Evolutionary conservation across 2,113 vertebrate genomes (phyloP), one percentile per base, ranked within the genome.

Genomic region (Takifugu flavidus): DNA sequence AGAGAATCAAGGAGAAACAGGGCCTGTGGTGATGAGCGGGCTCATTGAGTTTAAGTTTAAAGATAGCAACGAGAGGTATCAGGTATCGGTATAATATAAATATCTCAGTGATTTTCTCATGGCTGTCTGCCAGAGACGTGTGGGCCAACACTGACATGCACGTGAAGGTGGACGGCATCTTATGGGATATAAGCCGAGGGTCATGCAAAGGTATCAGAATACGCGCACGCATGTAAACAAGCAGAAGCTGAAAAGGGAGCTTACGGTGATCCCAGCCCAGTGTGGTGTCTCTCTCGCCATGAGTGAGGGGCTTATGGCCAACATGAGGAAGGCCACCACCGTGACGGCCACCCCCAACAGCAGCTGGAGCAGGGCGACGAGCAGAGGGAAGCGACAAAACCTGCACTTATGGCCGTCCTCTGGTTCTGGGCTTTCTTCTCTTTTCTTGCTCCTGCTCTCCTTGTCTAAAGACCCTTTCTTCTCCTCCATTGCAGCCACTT

Each of bases 241-340:
- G 45, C n/a, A 55, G 45, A 47, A 15, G 52, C 53, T 68, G 56
- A 77, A 65, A 53, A 66, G 20, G 49, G 54, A 60, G 93, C 97
- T 99, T 98, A 99, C 97, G 87, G 93, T 90, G 85, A 98, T 96
- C 79, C 97, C 96, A 88, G 95, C 96, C 96, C 97, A 99, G 87
- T 95, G 93, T 44, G 97, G 96, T 66, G 96, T 95, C 92, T 98
- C 96, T 84, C 97, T 91, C 92, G 91, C 86, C 82, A 91, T 90
- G 80, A 98, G 89, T 52, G 96, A 98, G 77, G 94, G 87, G 86
- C 94, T 97, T 92, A 93, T 67, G 85, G 90, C 86, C 70, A 91
- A 87, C 94, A 93, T 96, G 51, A 98, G 88, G 89, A 99, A 98
- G 88, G 94, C 95, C 93, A 98, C 80, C 65, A 84, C 92, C 12